Evolutionary conservation across 2,113 vertebrate species (phyloP), one percentile per base, ranked within the genome.

Genomic region (Triplophysa rosa): DNA sequence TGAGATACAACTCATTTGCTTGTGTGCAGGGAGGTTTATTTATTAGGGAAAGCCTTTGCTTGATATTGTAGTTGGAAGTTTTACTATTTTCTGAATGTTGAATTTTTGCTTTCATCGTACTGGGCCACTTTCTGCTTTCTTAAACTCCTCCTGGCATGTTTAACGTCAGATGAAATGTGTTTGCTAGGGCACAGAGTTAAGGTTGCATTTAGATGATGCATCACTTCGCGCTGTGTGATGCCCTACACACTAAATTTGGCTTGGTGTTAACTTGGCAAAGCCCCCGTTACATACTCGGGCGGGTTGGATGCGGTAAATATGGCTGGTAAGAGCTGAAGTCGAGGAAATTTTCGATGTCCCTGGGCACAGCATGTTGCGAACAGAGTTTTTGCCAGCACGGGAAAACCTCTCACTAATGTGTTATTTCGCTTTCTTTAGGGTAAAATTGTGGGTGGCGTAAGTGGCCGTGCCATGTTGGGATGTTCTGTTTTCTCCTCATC

Each of bases 201-300:
- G 40, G 72, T 47, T 74, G 72, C n/a, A 74, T 74, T 74, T 74
- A 74, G 72, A 74, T 63, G 72, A 74, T 74, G 72, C 58, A 74
- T 74, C 72, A 74, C 72, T 74, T 74, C 37, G 47, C 40, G 10
- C 68, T 13, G 10, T 74, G 72, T 74, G 72, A 74, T 74, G 58
- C 23, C 16, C 71, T n/a, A 23, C 40, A 63, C 71, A 63, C 58
- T 63, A 63, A 74, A 74, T 74, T 74, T 49, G 72, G 72, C 72
- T 74, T 63, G 40, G 58, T 74, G 72, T 47, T 58, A 74, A 26
- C 59, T 74, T 74, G 72, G 72, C 72, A 74, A 63, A 74, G 72
- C 40, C 72, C 21, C 40, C 23, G 59, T 74, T 74, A 19, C 23
- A 74, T 74, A 63, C 58, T 74, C 63, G 59, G 72, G 16, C 13